Evolutionary conservation across 2,797 vertebrate genomes (phyloP).

Genomic region (Bradypodion ventrale): DNA sequence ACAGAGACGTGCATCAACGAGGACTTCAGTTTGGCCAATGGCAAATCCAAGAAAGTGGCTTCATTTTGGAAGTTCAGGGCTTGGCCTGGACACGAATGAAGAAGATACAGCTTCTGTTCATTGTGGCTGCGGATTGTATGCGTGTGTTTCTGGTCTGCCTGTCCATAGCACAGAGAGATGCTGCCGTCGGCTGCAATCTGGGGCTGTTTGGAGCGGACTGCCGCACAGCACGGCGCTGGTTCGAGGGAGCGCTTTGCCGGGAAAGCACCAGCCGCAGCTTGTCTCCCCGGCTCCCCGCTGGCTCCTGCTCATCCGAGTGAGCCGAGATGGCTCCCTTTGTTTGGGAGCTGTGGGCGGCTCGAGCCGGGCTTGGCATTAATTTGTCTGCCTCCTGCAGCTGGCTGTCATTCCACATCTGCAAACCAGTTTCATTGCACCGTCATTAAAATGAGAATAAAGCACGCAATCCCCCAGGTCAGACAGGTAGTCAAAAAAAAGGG

Average conservation of each 20-base stretch:
- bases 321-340: constrained; percentile 40
- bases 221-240: neutral
- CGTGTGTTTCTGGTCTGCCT: too few relatives aligned
- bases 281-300: neutral
- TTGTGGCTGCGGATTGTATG: too few relatives aligned
- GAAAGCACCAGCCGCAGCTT: neutral
- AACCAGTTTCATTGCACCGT: constrained; percentile 52
- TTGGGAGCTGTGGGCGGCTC: constrained; percentile 42
- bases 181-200: neutral
- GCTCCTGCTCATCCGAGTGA: constrained; percentile 15
- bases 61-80: too few relatives aligned
- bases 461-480: constrained; percentile 58
- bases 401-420: constrained; percentile 67
- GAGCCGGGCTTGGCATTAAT: constrained; percentile 60
- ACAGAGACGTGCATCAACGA: too few relatives aligned
- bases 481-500: constrained; percentile 63
- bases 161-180: neutral
- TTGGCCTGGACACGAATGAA: too few relatives aligned
- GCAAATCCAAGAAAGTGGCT: too few relatives aligned
- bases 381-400: constrained; percentile 71
- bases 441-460: constrained; percentile 59
- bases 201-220: neutral
- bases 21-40: too few relatives aligned
- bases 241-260: neutral
- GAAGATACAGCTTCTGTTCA: too few relatives aligned